phyloP scores from a whole-genome alignment of 2,888 invertebrate species.

The Pachymerium ferrugineum region DNA sequence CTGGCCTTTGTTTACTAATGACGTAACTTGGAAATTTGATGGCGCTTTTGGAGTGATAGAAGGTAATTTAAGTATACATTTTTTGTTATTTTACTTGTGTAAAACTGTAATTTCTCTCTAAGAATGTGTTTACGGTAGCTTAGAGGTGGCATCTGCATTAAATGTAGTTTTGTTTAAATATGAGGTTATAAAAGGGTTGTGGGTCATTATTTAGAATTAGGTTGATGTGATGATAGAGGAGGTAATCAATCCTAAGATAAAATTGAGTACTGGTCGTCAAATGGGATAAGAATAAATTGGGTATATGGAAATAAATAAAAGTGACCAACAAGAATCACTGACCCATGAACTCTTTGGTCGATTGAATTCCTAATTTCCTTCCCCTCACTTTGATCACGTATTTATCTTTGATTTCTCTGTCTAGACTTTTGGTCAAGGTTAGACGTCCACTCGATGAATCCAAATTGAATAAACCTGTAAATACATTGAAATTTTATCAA shows the following conservation, averaged over 20 bases:
- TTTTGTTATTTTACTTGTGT: no score
- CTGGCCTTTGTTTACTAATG: no score
- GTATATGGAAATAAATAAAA: neutral
- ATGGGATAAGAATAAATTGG: neutral
- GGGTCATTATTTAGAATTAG: neutral
- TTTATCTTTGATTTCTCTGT: slow-evolving; percentile 63
- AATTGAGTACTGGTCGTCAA: neutral
- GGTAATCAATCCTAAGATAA: neutral
- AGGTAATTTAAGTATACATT: no score
- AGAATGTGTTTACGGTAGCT: no score
- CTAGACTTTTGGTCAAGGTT: slow-evolving; percentile 65
- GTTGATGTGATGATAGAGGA: neutral
- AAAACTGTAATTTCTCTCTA: no score
- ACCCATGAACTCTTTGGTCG: slow-evolving; percentile 12
- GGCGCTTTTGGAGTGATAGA: no score
- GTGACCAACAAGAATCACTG: no score
- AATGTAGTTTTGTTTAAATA: no score
- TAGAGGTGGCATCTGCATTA: no score
- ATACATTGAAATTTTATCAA: neutral
- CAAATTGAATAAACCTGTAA: slow-evolving; percentile 61
- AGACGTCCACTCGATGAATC: slow-evolving; percentile 71
- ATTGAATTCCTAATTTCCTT: slow-evolving; percentile 31
- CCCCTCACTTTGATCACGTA: slow-evolving; percentile 55
- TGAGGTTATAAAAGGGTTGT: no score
- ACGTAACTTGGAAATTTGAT: no score